These are phyloP conservation scores for Pogonocherus hispidulus DNA, from an alignment of 2,888 invertebrate genomes.

Conservation along the genomic window DNA sequence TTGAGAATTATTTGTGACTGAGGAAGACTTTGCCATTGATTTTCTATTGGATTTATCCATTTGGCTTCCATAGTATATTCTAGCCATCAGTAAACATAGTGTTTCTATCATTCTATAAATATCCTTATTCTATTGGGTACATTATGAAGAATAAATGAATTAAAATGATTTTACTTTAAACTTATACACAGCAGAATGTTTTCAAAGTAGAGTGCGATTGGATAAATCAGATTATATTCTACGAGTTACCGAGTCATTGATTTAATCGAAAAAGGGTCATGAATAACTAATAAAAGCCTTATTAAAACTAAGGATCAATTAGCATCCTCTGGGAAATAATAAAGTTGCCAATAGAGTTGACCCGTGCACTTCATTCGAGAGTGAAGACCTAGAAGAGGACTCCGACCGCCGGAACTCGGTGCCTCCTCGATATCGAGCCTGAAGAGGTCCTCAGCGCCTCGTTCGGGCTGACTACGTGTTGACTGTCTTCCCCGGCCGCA, in stretches of 20 bases:
- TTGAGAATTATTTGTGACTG: too few relatives aligned
- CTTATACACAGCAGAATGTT: too few relatives aligned
- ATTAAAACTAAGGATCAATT: slow-evolving; percentile 20
- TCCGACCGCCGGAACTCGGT: slow-evolving; percentile 7
- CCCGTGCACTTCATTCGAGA: slow-evolving; percentile 22
- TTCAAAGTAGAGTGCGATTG: too few relatives aligned
- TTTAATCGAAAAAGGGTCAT: not conserved
- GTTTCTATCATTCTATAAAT: too few relatives aligned
- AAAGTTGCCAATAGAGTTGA: slow-evolving; percentile 18
- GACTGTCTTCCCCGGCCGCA: slow-evolving; percentile 35
- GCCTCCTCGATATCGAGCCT: slow-evolving; percentile 20
- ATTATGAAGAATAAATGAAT: too few relatives aligned
- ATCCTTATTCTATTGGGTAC: too few relatives aligned
- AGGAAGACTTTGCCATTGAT: too few relatives aligned
- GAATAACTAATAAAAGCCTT: not conserved
- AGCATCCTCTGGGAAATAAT: slow-evolving; percentile 16
- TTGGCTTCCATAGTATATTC: too few relatives aligned
- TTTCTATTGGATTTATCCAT: too few relatives aligned
- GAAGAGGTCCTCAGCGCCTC: slow-evolving; percentile 34
- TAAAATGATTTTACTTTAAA: too few relatives aligned
- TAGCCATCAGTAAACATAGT: too few relatives aligned
- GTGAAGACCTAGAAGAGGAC: slow-evolving; percentile 17
- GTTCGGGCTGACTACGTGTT: slow-evolving; percentile 39
- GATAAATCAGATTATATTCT: not conserved
- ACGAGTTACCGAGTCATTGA: not conserved